Evolutionary conservation across 2,113 vertebrate genomes (phyloP).

Genomic region (Gallinago undulata): DNA sequence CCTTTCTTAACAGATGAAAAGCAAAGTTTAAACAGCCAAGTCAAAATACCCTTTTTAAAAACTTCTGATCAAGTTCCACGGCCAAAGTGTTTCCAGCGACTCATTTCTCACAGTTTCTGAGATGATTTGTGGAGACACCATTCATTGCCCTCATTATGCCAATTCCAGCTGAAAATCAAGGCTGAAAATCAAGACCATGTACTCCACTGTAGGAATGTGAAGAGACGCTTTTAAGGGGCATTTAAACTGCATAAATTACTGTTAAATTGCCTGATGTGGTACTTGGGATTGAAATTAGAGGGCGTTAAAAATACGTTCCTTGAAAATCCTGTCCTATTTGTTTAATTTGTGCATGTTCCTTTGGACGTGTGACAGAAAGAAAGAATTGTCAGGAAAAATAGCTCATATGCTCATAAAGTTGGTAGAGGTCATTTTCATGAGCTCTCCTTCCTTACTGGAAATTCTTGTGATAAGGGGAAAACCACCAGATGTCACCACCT

Average conservation of each 20-base stretch:
- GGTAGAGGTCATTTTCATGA: background rate
- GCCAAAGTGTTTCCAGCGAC: background rate
- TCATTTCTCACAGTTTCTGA: background rate
- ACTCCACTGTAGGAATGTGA: background rate
- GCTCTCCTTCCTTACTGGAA: background rate
- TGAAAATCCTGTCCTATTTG: background rate
- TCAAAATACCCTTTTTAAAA: background rate
- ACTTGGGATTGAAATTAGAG: background rate
- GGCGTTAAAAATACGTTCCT: background rate
- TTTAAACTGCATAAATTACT: background rate
- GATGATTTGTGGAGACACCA: background rate
- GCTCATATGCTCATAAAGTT: fast-evolving
- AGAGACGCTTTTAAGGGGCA: background rate
- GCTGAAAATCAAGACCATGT: background rate
- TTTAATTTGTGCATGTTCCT: background rate
- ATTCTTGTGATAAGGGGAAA: background rate
- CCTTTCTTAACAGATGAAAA: background rate
- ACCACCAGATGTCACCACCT: background rate
- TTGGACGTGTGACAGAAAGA: background rate
- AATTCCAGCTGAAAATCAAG: background rate
- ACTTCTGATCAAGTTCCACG: background rate
- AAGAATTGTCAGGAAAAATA: background rate
- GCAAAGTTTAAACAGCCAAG: background rate
- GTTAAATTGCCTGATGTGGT: background rate
- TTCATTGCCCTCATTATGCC: background rate